Conservation (phyloP, 2,797 vertebrate species). For the Sphenodon punctatus region DNA sequence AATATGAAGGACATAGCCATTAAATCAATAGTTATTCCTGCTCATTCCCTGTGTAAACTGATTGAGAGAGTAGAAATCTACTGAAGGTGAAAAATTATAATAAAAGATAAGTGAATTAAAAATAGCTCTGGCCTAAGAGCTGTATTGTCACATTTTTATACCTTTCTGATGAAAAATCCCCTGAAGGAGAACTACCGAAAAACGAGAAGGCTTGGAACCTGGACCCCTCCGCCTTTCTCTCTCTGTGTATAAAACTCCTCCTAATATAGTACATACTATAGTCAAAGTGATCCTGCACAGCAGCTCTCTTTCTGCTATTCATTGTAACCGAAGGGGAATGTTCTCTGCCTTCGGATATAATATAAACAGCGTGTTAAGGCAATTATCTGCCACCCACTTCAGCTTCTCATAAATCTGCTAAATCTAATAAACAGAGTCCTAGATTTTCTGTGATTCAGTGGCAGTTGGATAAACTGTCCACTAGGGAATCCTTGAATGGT, state of each 20-base stretch:
- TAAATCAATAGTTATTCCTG: not conserved
- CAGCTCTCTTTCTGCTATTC: not conserved
- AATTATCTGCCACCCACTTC: not conserved
- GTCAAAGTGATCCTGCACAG: not conserved
- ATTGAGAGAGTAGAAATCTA: not conserved
- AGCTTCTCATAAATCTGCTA: not conserved
- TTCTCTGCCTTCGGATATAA: not conserved
- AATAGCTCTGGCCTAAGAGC: not conserved
- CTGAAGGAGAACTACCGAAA: fast-evolving
- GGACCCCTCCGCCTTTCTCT: too few species aligned
- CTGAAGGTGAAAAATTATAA: not conserved
- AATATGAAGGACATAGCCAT: not conserved
- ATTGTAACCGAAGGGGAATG: not conserved
- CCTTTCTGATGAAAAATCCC: not conserved
- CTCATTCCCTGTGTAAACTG: not conserved
- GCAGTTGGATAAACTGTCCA: not conserved
- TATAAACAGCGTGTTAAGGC: not conserved
- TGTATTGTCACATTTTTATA: fast-evolving
- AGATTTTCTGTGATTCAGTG: not conserved
- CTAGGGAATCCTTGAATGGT: not conserved
- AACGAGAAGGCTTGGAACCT: not conserved
- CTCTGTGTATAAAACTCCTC: not conserved
- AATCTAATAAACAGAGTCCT: not conserved
- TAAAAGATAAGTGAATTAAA: not conserved
- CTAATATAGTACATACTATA: not conserved